phyloP scores from a whole-genome alignment of 2,888 invertebrate genomes.

The Rhagonycha fulva region DNA sequence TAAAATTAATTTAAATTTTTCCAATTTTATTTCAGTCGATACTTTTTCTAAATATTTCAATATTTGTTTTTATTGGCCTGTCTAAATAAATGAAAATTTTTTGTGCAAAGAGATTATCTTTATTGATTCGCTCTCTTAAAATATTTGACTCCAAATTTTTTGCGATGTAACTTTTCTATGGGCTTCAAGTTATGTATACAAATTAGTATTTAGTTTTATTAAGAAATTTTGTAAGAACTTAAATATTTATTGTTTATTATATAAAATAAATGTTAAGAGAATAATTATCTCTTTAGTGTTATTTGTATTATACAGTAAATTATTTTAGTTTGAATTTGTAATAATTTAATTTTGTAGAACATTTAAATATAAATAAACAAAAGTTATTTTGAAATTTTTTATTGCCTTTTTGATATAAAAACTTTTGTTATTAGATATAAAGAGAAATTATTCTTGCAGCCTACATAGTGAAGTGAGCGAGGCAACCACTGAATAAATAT shows the following conservation, averaged over 20 bases:
- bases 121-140: not conserved
- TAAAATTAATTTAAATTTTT: not conserved
- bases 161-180: not conserved
- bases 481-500: not conserved
- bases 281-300: not conserved
- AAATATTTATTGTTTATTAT: not conserved
- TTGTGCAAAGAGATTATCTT: not conserved
- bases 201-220: not conserved
- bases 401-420: not conserved
- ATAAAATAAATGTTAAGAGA: not conserved
- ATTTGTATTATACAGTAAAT: not conserved
- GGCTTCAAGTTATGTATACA: not conserved
- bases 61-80: not conserved
- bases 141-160: not conserved
- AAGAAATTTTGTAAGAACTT: not conserved
- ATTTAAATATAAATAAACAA: not conserved
- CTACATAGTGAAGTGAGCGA: not conserved
- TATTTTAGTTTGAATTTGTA: not conserved
- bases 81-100: not conserved
- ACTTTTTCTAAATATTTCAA: not conserved
- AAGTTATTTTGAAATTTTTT: not conserved
- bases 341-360: not conserved
- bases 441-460: not conserved
- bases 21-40: not conserved
- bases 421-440: too few species aligned